Base-by-base conservation (phyloP, 2,797 vertebrate species). In the Dromococcyx pavoninus region DNA sequence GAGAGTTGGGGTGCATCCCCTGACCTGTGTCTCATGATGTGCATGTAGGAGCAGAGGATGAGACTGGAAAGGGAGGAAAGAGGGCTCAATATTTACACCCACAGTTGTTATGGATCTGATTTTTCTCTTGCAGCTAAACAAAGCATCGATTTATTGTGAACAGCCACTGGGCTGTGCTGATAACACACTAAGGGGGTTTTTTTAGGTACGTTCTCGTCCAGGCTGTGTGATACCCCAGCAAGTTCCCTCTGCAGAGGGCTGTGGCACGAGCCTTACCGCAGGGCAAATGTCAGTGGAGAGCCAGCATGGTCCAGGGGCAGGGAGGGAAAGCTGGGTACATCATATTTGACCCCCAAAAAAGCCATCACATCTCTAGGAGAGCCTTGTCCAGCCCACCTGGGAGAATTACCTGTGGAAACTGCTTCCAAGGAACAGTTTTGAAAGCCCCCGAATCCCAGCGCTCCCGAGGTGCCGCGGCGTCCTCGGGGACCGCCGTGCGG, bases 51-150 rank as follows among this genome's bases (percentile, higher is more conserved):
- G 17, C n/a, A 76, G 79, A 86, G 28, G 11, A 24, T 53, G 22
- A 46, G 65, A 56, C 27, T 70, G 66, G 88, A 76, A 81, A 70
- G 7, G 17, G 5, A n/a, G 0, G 8, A 70, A 81, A 10, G 17
- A 35, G 41, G 28, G n/a, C 13, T 95, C 77, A 4, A 39, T 76
- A 80, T 87, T 95, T 95, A 94, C 84, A 91, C 73, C 37, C 57
- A n/a, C 53, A 56, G 27, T n/a, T 1, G 0, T 39, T 87, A 80
- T 54, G 46, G 91, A 88, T 91, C 57, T 72, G 56, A 69, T 78
- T 80, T 48, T 83, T 82, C 61, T 77, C 81, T 91, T 28, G 18
- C 77, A 43, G 78, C 17, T 0, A 2, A 91, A 67, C 4, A 2
- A 87, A 83, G 30, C 33, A 89, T 86, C 0, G 8, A 89, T 91